These are phyloP conservation scores for Epinephelus awoara DNA, from an alignment of 2,797 vertebrate genomes.

Conservation along the genomic window DNA sequence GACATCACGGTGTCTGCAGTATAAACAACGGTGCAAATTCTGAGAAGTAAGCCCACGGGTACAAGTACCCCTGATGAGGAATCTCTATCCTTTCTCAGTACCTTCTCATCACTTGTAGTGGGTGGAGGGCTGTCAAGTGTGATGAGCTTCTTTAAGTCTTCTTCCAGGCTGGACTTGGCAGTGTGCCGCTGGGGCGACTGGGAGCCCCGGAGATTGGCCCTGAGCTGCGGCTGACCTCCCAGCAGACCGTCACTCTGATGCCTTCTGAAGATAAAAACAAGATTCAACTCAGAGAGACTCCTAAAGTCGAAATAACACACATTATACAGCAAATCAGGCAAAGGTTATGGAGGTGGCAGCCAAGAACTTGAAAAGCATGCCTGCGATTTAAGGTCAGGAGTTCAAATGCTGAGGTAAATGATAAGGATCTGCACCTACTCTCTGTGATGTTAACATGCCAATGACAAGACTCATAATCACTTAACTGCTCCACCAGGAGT, in stretches of 20 bases:
- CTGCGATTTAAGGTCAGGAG: slow-evolving; percentile 1
- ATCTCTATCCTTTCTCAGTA: slow-evolving; percentile 64
- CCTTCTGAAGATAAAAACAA: slow-evolving; percentile 80
- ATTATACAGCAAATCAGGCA: neutral
- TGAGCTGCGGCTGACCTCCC: slow-evolving; percentile 91
- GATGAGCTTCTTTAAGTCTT: slow-evolving; percentile 96
- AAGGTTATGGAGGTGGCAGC: neutral
- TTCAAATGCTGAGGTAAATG: neutral
- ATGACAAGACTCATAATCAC: slow-evolving; percentile 2
- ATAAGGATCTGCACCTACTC: neutral
- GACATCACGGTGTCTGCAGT: no score
- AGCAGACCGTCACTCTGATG: slow-evolving; percentile 95
- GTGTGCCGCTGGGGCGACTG: slow-evolving; percentile 92
- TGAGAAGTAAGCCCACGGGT: neutral
- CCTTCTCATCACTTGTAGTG: slow-evolving; percentile 91
- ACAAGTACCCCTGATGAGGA: neutral
- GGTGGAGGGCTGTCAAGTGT: slow-evolving; percentile 95
- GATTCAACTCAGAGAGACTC: neutral
- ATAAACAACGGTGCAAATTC: no score
- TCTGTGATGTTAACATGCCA: neutral
- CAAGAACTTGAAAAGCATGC: neutral
- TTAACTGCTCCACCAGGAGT: neutral
- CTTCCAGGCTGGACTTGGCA: slow-evolving; percentile 93
- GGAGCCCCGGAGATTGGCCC: slow-evolving; percentile 92
- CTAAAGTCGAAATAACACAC: neutral